Conservation (phyloP, 1,140 invertebrate species). For the Gryllus bimaculatus region DNA sequence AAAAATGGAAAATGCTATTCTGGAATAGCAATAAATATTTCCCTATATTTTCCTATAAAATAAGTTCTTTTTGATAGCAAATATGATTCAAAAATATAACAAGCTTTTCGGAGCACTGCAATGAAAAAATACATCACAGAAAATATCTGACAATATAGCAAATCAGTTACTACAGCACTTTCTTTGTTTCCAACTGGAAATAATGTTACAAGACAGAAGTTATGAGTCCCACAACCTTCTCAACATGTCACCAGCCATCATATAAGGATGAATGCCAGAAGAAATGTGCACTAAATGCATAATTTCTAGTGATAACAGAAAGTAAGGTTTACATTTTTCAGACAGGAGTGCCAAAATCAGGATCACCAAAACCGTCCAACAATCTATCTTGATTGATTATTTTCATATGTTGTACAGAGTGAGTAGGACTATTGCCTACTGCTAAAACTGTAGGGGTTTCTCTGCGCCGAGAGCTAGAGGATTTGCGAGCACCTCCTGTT, state of each 20-base stretch:
- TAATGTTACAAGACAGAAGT: not conserved
- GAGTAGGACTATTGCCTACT: slow-evolving; percentile 16
- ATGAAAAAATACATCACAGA: not conserved
- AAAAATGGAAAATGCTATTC: no score
- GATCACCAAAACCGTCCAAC: slow-evolving; percentile 44
- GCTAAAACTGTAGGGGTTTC: slow-evolving; percentile 8
- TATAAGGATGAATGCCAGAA: not conserved
- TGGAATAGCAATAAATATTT: no score
- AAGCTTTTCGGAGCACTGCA: not conserved
- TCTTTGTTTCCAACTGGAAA: not conserved
- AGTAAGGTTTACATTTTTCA: slow-evolving; percentile 28
- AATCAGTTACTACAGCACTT: not conserved
- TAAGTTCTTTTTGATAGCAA: not conserved
- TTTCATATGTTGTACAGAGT: not conserved
- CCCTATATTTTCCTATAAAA: not conserved
- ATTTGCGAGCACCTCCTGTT: not conserved
- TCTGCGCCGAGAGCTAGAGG: not conserved
- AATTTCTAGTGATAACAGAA: not conserved
- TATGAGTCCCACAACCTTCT: not conserved
- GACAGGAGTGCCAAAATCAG: slow-evolving; percentile 49
- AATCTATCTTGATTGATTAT: slow-evolving; percentile 5
- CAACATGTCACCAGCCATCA: not conserved
- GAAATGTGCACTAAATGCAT: not conserved
- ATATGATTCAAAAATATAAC: not conserved
- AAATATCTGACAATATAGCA: slow-evolving; percentile 5